These are phyloP conservation scores for Thumatha senex DNA, from an alignment of 2,888 invertebrate species.

Conservation along the genomic window DNA sequence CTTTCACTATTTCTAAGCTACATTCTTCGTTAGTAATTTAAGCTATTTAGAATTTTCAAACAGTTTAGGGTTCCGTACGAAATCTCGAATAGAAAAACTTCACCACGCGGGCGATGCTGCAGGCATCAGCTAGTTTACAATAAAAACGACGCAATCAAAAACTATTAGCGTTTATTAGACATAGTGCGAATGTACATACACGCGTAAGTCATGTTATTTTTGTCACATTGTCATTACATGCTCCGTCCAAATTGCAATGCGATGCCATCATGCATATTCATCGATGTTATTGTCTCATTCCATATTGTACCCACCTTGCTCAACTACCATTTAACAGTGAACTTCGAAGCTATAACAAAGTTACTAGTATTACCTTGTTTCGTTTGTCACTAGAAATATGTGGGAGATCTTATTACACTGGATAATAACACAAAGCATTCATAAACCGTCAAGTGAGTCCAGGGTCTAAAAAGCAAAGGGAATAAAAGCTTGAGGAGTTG, in stretches of 20 bases:
- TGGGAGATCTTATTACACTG: slow-evolving; percentile 36
- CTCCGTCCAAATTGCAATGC: slow-evolving; percentile 75
- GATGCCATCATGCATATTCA: slow-evolving; percentile 79
- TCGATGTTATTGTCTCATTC: slow-evolving; percentile 68
- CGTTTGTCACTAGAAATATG: slow-evolving; percentile 2
- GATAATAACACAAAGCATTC: slow-evolving; percentile 58
- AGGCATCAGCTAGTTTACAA: too few species aligned
- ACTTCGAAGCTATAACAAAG: slow-evolving; percentile 20
- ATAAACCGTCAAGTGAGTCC: slow-evolving; percentile 65
- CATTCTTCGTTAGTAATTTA: too few species aligned
- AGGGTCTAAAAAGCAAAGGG: slow-evolving; percentile 53
- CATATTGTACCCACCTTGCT: slow-evolving; percentile 63
- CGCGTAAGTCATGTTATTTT: slow-evolving; percentile 64
- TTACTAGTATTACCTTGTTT: not conserved
- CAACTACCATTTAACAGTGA: slow-evolving; percentile 45
- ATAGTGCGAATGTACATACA: slow-evolving; percentile 19
- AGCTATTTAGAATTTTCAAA: too few species aligned
- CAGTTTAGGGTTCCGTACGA: too few species aligned
- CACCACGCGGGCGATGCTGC: too few species aligned
- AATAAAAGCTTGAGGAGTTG: slow-evolving; percentile 45
- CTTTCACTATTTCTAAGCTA: too few species aligned
- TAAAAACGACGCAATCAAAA: too few species aligned
- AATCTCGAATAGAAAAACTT: too few species aligned
- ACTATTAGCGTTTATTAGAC: not conserved
- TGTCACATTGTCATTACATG: slow-evolving; percentile 78